Evolutionary conservation across 2,888 invertebrate genomes (phyloP), one percentile per base, ranked within the genome.

Genomic region (Drosophila rellima): DNA sequence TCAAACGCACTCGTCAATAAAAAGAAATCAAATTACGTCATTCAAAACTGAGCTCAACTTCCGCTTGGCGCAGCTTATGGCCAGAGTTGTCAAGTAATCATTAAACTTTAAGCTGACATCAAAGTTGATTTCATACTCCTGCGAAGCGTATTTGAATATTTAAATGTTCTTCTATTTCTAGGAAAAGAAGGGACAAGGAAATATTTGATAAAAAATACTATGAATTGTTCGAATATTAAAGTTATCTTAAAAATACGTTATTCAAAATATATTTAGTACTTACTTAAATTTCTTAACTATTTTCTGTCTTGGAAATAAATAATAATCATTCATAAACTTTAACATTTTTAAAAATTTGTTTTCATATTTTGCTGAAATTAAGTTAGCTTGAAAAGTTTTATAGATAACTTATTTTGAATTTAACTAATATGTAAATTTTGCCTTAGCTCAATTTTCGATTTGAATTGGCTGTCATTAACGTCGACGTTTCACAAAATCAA

Each of bases 11-110:
- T 47, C 37, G 44, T 20, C 29, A 48, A 55, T 40, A 33, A 66
- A 69, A 65, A 61, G 33, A 67, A 56, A 64, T 82, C 44, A 61
- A 61, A 79, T 80, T 61, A 82, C 75, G 54, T 54, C 64, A 81
- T 64, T 44, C 42, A 42, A 42, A 54, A 20, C 40, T 18, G 47
- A 39, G 44, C 56, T 51, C 7, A 39, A 64, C 48, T 61, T 69
- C 57, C 62, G 71, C 29, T 13, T 18, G 26, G 26, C 44, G 61
- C 23, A 52, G 20, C 8, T n/a, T 31, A n/a, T 44, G 20, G 20
- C 51, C 33, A 44, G 42, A 29, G 35, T 37, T 69, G 37, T 66
- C 55, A 52, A 51, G 20, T 20, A 44, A 48, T 35, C 47, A 13
- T 42, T 3, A 44, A 55, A 37, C 18, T 35, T 62, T 54, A 15